phyloP scores from a whole-genome alignment of 2,888 invertebrate genomes.

The Coenonympha glycerion region DNA sequence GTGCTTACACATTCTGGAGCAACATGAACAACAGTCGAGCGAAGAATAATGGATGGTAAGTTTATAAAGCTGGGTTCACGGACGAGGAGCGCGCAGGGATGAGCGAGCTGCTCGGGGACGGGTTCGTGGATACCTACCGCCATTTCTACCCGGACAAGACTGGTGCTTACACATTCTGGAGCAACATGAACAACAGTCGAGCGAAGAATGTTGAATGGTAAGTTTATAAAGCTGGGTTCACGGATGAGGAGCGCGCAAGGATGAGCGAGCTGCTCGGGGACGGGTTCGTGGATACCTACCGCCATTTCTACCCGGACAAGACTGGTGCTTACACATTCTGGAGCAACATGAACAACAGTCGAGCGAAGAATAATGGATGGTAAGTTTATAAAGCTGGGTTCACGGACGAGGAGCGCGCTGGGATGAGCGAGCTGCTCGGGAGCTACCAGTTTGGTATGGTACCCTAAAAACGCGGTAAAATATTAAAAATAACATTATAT shows the following conservation, averaged over 20 bases:
- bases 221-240: conserved; percentile 96
- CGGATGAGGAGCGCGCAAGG: conserved; percentile 93
- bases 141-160: conserved; percentile 88
- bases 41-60: conserved; percentile 96
- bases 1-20: conserved; percentile 96
- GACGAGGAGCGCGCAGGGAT: conserved; percentile 94
- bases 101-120: conserved; percentile 85
- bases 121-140: conserved; percentile 92
- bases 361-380: conserved; percentile 97
- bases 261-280: conserved; percentile 88
- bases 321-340: conserved; percentile 93
- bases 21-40: conserved; percentile 91
- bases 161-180: conserved; percentile 95
- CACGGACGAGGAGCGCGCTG: too few relatives aligned
- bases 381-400: too few relatives aligned
- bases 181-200: conserved; percentile 91
- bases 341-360: conserved; percentile 92
- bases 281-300: conserved; percentile 92
- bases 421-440: too few relatives aligned
- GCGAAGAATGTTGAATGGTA: conserved; percentile 96
- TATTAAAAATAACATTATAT: not conserved
- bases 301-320: conserved; percentile 89
- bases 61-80: conserved; percentile 97
- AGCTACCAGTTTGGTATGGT: too few relatives aligned
- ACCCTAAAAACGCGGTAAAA: too few relatives aligned